Evolutionary conservation across 2,113 vertebrate species (phyloP).

Genomic region (Calidris pugnax): DNA sequence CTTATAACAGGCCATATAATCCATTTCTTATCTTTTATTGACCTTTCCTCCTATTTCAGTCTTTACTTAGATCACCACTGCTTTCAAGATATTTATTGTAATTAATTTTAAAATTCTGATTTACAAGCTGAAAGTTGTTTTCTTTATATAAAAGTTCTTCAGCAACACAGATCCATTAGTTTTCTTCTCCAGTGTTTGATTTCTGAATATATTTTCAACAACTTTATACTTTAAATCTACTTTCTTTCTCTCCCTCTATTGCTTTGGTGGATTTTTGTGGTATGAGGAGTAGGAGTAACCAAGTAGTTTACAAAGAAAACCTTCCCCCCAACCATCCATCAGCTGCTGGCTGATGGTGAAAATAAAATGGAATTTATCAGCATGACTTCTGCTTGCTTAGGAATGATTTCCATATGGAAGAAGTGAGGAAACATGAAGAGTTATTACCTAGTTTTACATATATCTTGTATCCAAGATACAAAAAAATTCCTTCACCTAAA

Average conservation of each 20-base stretch:
- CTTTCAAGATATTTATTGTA: neutral
- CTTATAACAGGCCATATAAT: neutral
- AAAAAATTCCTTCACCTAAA: neutral
- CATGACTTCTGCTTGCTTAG: neutral
- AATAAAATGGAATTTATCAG: neutral
- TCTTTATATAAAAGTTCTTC: neutral
- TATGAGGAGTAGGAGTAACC: fast-evolving
- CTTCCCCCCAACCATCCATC: neutral
- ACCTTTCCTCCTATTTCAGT: neutral
- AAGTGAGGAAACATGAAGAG: neutral
- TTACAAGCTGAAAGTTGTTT: neutral
- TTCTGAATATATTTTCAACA: neutral
- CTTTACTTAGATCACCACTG: neutral
- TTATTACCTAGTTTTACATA: neutral
- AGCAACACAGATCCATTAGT: neutral
- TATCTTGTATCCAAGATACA: neutral
- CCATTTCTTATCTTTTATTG: neutral
- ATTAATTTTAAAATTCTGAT: neutral
- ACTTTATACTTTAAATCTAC: neutral
- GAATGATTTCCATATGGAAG: neutral
- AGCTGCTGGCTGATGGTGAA: neutral
- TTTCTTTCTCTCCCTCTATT: neutral
- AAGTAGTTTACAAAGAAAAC: neutral
- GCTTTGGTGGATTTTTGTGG: neutral
- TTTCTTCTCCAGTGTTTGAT: neutral